A percentile compares a stretch with the other conserved stretches of the same genome.
Evolutionary conservation across 2,113 vertebrate genomes (phyloP).

Genomic region (Anguilla rostrata): DNA sequence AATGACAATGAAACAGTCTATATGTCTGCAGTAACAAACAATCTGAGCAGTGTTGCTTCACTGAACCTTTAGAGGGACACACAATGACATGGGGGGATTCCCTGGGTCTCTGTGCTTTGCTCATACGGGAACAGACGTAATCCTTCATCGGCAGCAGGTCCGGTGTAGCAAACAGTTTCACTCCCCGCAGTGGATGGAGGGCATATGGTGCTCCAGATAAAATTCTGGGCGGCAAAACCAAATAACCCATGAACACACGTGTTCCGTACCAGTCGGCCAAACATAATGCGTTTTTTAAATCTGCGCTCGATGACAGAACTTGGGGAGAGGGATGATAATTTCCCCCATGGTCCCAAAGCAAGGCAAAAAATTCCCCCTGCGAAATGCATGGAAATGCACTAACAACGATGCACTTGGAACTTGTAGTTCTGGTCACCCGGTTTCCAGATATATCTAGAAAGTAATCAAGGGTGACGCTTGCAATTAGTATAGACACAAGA

Average conservation of each 20-base stretch:
- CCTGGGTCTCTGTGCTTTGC: background rate
- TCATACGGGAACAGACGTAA: background rate
- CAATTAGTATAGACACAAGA: conserved; percentile 3
- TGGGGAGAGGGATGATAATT: background rate
- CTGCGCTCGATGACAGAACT: background rate
- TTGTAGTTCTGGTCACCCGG: background rate
- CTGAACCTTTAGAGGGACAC: conserved; percentile 20
- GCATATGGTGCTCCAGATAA: background rate
- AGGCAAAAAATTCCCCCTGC: no score
- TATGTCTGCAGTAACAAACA: conserved; percentile 17
- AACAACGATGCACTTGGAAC: background rate
- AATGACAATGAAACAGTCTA: background rate
- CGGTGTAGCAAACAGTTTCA: conserved; percentile 21
- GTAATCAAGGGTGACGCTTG: background rate
- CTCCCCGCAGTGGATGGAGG: background rate
- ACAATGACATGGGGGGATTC: conserved; percentile 20
- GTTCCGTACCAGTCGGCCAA: background rate
- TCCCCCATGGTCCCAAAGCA: background rate
- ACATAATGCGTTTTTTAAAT: background rate
- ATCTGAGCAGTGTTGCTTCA: conserved; percentile 13
- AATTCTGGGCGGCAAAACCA: background rate
- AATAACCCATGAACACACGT: background rate
- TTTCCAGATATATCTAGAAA: conserved; percentile 5
- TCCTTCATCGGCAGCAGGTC: conserved; percentile 1
- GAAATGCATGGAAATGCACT: background rate